Percentiles rank a stretch among this genome's conserved stretches.
These are phyloP conservation scores for Globodera rostochiensis DNA, from an alignment of 1,140 invertebrate species.

Conservation along the genomic window DNA sequence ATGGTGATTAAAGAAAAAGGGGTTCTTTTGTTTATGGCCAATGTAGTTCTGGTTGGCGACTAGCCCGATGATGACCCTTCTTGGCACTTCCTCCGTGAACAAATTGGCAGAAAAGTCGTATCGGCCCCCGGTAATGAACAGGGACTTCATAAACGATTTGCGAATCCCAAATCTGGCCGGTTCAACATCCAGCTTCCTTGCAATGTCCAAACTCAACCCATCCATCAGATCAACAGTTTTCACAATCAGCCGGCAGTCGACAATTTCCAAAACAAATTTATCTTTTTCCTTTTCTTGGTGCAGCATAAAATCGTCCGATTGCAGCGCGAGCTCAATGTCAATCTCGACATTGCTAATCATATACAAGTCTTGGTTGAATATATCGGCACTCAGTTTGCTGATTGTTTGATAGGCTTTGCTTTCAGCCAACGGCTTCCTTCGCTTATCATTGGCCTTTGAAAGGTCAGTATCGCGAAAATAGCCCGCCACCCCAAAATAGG, in stretches of 20 bases:
- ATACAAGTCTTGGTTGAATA: slow-evolving; percentile 21
- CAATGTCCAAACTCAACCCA: slow-evolving; percentile 25
- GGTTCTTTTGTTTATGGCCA: slow-evolving; percentile 18
- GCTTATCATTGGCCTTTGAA: not conserved
- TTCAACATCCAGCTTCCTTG: not conserved
- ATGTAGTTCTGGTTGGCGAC: slow-evolving; percentile 9
- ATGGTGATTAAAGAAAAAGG: slow-evolving; percentile 21
- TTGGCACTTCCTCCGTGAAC: slow-evolving; percentile 30
- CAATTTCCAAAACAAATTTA: not conserved
- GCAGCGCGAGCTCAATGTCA: slow-evolving; percentile 10
- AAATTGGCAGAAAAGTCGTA: slow-evolving; percentile 25
- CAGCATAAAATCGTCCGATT: not conserved
- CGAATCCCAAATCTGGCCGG: slow-evolving; percentile 31
- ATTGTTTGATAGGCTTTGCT: not conserved
- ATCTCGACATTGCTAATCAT: slow-evolving; percentile 9
- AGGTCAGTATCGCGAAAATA: not conserved
- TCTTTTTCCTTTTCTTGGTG: not conserved
- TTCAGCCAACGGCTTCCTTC: not conserved
- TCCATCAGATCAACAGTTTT: slow-evolving; percentile 31
- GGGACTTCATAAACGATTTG: slow-evolving; percentile 25
- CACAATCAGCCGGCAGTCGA: not conserved
- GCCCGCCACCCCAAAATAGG: not conserved
- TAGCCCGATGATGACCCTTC: slow-evolving; percentile 22
- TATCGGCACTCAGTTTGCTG: not conserved
- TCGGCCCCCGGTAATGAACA: slow-evolving; percentile 22